Evolutionary conservation across 2,113 vertebrate genomes (phyloP), one percentile per base, ranked within the genome.

Genomic region (Passer montanus): DNA sequence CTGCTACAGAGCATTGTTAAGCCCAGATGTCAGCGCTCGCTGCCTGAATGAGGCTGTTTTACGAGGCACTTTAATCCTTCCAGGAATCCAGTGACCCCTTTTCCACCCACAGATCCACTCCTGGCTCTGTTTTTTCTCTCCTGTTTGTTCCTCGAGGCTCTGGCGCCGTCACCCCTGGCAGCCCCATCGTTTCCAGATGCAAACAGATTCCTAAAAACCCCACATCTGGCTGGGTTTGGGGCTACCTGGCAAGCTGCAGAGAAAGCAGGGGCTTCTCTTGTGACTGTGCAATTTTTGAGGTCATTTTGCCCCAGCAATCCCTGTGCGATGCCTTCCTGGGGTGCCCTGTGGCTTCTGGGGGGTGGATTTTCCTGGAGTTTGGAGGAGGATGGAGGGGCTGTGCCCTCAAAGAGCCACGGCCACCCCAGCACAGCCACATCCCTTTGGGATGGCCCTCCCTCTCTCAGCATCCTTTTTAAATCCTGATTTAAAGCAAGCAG

Each of bases 61-160:
- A 97, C 16, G 18, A 97, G 91, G 67, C 79, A 47, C 33, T 87
- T 93, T 69, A 87, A 96, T 94, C 80, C 90, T 95, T 78, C 78
- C 84, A 94, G 92, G 93, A 95, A 89, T 69, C 35, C 55, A 19
- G 37, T 0, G 20, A 55, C 24, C 47, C 63, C 62, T 53, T 59
- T 87, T 55, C 73, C 80, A 69, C 24, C 69, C 39, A 0, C n/a
- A 24, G 8, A 33, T 74, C 77, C 80, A 2, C 27, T 63, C 27
- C 44, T 63, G 21, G 33, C 62, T 78, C 55, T 55, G 23, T 74
- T 60, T 60, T 74, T 60, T 60, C 75, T 31, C 30, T 50, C 56
- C 70, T 3, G 13, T 46, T 84, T 33, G 44, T 26, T 82, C 64
- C 31, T 63, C 2, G 1, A 37, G 46, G 46, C 11, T 80, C 84